These are phyloP conservation scores for Thysanoteuthis rhombus DNA, from an alignment of 2,888 invertebrate genomes.

Conservation along the genomic window DNA sequence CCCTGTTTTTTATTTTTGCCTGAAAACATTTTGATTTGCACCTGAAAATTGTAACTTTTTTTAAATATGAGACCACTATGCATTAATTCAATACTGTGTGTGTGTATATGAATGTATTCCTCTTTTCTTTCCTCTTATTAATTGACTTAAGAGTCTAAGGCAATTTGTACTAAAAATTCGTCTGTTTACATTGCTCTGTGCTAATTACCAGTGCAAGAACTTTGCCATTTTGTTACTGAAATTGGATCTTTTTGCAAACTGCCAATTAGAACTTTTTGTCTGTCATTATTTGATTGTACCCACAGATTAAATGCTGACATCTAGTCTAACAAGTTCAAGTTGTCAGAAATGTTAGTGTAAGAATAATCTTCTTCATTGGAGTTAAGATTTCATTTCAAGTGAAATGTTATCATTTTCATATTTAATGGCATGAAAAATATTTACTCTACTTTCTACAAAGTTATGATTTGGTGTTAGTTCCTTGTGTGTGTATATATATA, in stretches of 20 bases:
- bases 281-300: neutral
- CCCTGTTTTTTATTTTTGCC: too few species aligned
- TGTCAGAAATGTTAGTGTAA: neutral
- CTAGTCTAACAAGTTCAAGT: neutral
- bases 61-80: too few species aligned
- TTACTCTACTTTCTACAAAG: neutral
- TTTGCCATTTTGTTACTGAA: neutral
- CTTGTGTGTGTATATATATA: neutral
- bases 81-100: too few species aligned
- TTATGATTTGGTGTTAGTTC: neutral
- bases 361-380: neutral
- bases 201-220: slow-evolving; percentile 12
- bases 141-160: neutral
- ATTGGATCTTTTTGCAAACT: neutral
- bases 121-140: neutral
- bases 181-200: neutral
- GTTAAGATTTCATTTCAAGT: neutral
- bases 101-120: neutral
- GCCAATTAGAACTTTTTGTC: neutral
- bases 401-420: neutral
- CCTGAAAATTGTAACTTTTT: too few species aligned
- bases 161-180: neutral
- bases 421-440: neutral
- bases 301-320: neutral
- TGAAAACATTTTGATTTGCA: too few species aligned